These are phyloP conservation scores for Salarias fasciatus DNA, from an alignment of 2,797 vertebrate genomes.

Conservation along the genomic window DNA sequence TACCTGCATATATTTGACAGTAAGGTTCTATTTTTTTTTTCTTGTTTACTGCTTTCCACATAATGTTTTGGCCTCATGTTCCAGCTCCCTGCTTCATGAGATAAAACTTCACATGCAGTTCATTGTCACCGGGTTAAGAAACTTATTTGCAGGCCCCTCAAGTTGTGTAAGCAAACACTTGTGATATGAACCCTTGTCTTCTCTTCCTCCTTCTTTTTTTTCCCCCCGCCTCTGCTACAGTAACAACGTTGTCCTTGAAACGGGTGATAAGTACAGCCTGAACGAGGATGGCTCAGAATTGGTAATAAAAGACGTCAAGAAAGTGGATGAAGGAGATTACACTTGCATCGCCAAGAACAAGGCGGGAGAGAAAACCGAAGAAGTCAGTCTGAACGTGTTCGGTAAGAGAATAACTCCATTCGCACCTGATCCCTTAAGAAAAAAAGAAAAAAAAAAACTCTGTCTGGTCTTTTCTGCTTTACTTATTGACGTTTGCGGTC, in stretches of 20 bases:
- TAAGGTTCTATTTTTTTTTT: conserved; percentile 2
- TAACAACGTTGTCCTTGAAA: conserved; percentile 77
- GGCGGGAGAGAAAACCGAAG: conserved; percentile 90
- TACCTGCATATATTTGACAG: no score
- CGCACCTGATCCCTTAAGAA: background rate
- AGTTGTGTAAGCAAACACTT: conserved; percentile 25
- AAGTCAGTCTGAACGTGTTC: conserved; percentile 95
- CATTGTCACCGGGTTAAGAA: conserved; percentile 16
- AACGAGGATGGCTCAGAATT: conserved; percentile 92
- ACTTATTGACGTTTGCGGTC: conserved; percentile 45
- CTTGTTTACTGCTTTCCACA: no score
- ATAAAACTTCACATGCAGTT: conserved; percentile 31
- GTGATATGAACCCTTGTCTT: conserved; percentile 34
- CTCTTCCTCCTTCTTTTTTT: background rate
- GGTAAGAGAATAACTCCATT: conserved; percentile 83
- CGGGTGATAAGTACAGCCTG: conserved; percentile 88
- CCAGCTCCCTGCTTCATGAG: conserved; percentile 9
- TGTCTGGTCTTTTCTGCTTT: conserved; percentile 19
- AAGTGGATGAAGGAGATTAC: conserved; percentile 95
- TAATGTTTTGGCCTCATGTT: background rate
- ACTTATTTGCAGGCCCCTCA: conserved; percentile 24
- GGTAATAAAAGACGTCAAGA: conserved; percentile 89
- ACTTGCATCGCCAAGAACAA: conserved; percentile 96
- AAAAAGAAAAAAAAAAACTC: no score
- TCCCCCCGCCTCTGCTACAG: conserved; percentile 55